Conservation (phyloP, 1,140 invertebrate species). For the Drosophila athabasca region DNA sequence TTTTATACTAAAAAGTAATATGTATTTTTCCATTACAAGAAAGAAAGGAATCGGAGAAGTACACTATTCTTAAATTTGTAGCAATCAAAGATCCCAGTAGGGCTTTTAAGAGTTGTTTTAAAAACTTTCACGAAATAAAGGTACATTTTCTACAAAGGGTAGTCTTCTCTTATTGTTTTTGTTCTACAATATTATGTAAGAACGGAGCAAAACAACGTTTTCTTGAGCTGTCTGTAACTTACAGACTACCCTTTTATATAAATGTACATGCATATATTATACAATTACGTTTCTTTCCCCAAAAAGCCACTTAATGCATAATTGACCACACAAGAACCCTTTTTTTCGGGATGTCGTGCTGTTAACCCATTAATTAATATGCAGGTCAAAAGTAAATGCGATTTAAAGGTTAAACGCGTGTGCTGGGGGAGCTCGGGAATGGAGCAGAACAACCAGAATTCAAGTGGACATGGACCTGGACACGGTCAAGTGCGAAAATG, state of each 20-base stretch:
- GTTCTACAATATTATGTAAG: slow-evolving; percentile 20
- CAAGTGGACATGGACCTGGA: slow-evolving; percentile 40
- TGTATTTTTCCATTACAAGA: too few species aligned
- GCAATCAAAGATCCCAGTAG: too few species aligned
- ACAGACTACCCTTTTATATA: neutral
- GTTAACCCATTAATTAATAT: slow-evolving; percentile 62
- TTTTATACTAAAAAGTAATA: too few species aligned
- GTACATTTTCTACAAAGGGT: too few species aligned
- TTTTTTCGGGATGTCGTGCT: slow-evolving; percentile 33
- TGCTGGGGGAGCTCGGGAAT: slow-evolving; percentile 1
- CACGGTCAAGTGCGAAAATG: slow-evolving; percentile 44
- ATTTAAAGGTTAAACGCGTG: slow-evolving; percentile 46
- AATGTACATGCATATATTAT: slow-evolving; percentile 32
- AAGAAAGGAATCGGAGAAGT: too few species aligned
- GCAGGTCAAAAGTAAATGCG: slow-evolving; percentile 60
- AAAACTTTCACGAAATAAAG: too few species aligned
- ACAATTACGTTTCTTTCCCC: slow-evolving; percentile 48
- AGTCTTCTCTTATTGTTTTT: neutral
- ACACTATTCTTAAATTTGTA: too few species aligned
- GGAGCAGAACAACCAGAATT: slow-evolving; percentile 24
- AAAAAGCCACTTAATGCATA: slow-evolving; percentile 61
- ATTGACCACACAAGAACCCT: slow-evolving; percentile 58
- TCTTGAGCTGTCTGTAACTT: slow-evolving; percentile 1
- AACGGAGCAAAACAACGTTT: slow-evolving; percentile 11
- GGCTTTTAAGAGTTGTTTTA: too few species aligned